Base-by-base conservation (phyloP, 2,113 vertebrate species). In the Potamarius usumacintae region DNA sequence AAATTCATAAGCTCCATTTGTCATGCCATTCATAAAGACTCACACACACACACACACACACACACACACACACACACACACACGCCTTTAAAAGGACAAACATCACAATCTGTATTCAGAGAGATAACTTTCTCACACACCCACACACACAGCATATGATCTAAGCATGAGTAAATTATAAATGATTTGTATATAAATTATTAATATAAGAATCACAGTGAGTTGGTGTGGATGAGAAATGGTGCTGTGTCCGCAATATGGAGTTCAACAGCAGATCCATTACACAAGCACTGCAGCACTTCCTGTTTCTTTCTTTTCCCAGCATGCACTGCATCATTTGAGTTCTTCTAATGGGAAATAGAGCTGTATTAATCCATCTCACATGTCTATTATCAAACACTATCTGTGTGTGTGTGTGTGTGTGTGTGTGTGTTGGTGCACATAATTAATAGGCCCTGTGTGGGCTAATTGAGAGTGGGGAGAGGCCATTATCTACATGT, bases 381-480 rank as follows among this genome's bases (percentile, higher is more conserved):
- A 52, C 81, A 65, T n/a, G 6, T 82, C 57, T 60, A 62, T 48
- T 82, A n/a, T 34, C 42, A 50, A 82, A 78, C 14, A 53, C 10
- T 52, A 42, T 76, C 10, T 76, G 92, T 84, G 93, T 90, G 93
- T 96, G n/a, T 60, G 57, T 60, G 57, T 58, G 60, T 65, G 60
- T 82, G 58, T 82, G 55, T 55, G 50, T 78, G n/a, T 60, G 57
- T 60, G 57, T 58, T 27, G 34, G 17, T 42, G 17, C 12, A 9
- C 93, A 93, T 96, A 96, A 97, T 97, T 96, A 96, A 96, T 96
- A 94, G 94, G 93, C 91, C 92, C 96, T 95, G 92, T 95, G 95
- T 94, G 95, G 94, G 96, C 92, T 97, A 97, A 97, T 96, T 96
- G 96, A 96, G 96, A 95, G 94, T 93, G 96, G 90, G 94, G 91